Conservation (phyloP, 2,888 invertebrate genomes). For the Stenotaenia linearis region DNA sequence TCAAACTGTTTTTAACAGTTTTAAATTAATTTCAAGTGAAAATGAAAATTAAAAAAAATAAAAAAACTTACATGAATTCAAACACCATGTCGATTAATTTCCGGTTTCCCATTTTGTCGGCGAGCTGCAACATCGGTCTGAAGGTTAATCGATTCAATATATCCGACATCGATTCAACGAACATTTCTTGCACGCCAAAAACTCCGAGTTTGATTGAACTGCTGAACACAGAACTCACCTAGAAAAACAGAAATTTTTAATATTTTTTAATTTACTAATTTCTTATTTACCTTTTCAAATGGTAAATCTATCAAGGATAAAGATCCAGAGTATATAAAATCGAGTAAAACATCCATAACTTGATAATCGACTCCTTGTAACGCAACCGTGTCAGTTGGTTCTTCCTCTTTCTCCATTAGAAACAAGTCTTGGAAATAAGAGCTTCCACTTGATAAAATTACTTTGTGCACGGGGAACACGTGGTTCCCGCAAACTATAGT, state of each 20-base stretch:
- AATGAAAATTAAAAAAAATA: not conserved
- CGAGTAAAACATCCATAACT: conserved; percentile 24
- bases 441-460: not conserved
- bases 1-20: not conserved
- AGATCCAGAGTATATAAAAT: conserved; percentile 29
- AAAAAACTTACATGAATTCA: not conserved
- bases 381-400: not conserved
- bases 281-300: not conserved
- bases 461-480: conserved; percentile 24
- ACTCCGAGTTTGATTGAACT: not conserved
- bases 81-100: not conserved
- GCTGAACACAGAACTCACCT: conserved; percentile 3
- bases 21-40: not conserved
- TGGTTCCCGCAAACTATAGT: not conserved
- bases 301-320: not conserved
- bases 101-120: not conserved
- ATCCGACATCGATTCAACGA: not conserved
- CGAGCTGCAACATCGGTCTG: not conserved
- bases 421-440: conserved; percentile 13
- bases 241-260: not conserved
- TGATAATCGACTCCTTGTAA: not conserved
- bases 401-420: not conserved
- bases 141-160: not conserved
- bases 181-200: not conserved
- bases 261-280: not conserved